Evolutionary conservation across 1,140 invertebrate genomes (phyloP).

Genomic region (Brachionus rotundiformis): DNA sequence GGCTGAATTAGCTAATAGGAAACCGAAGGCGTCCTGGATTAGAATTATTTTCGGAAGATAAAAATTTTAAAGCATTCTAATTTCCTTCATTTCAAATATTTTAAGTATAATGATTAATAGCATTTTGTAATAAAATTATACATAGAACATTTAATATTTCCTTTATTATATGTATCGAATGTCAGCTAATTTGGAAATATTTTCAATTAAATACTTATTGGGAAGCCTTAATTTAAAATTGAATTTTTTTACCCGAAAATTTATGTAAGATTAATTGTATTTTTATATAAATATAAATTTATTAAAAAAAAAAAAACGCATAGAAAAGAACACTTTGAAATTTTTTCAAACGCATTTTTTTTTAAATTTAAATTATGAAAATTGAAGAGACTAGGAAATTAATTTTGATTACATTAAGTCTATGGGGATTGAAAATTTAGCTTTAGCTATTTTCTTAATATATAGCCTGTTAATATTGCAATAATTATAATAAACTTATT

Average conservation of each 20-base stretch:
- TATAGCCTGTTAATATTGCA: not conserved
- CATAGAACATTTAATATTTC: not conserved
- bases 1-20: not conserved
- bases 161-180: not conserved
- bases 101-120: not conserved
- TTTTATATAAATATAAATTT: no score
- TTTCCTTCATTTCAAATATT: not conserved
- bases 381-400: not conserved
- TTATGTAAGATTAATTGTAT: no score
- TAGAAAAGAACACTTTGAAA: not conserved
- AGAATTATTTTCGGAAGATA: not conserved
- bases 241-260: not conserved
- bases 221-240: not conserved
- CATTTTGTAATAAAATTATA: not conserved
- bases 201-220: not conserved
- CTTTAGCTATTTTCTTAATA: not conserved
- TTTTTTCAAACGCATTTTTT: not conserved
- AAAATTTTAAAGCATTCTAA: not conserved
- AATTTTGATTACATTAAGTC: not conserved
- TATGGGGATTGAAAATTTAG: not conserved
- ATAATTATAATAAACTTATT: constrained; percentile 45
- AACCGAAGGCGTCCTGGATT: not conserved
- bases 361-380: not conserved
- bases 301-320: no score
- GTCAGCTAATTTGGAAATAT: not conserved